Conservation (phyloP, 1,140 invertebrate species). For the Campoletis sonorensis region DNA sequence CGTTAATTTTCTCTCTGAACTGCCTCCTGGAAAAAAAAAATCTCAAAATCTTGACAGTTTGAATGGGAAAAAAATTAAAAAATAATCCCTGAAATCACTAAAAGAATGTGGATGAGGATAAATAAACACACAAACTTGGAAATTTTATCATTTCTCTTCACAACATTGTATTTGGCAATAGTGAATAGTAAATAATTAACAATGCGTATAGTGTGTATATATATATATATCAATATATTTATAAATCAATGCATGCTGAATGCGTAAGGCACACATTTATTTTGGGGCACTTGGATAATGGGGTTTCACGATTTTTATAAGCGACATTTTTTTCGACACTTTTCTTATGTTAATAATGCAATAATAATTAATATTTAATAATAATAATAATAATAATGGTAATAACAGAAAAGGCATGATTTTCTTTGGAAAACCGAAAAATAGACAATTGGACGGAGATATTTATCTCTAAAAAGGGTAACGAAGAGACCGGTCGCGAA, state of each 20-base stretch:
- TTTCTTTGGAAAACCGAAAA: constrained; percentile 19
- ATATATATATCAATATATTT: too few relatives aligned
- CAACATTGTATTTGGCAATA: constrained; percentile 31
- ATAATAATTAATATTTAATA: background rate
- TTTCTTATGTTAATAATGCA: background rate
- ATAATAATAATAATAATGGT: background rate
- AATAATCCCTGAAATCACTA: too few relatives aligned
- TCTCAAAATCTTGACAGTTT: too few relatives aligned
- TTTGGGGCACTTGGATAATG: background rate
- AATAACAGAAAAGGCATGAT: background rate
- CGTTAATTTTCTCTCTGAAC: too few relatives aligned
- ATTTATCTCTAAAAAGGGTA: background rate
- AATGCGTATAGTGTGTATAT: constrained; percentile 15
- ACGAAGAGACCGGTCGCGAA: background rate
- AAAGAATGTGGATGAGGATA: background rate
- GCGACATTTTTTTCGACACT: background rate
- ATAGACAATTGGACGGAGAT: constrained; percentile 9
- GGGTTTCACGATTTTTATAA: background rate
- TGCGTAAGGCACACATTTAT: constrained; percentile 6
- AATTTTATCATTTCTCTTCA: background rate
- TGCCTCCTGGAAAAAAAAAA: too few relatives aligned
- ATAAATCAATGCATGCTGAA: background rate
- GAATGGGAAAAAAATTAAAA: too few relatives aligned
- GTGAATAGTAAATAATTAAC: constrained; percentile 29
- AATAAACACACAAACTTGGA: background rate